phyloP scores from a whole-genome alignment of 2,113 vertebrate genomes.

The Dissostichus mawsoni region DNA sequence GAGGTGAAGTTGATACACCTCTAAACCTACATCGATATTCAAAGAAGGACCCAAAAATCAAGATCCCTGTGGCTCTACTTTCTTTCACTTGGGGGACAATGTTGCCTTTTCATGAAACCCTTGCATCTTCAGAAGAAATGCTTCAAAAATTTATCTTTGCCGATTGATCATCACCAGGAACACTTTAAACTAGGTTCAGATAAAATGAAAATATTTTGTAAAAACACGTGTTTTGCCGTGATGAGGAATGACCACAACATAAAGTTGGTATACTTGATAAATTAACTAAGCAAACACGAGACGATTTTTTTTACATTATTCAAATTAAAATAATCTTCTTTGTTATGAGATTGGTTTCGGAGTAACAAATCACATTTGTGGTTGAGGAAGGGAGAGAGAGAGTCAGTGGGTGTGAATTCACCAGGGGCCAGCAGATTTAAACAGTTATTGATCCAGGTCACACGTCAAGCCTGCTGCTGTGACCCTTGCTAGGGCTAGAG shows the following conservation, averaged over 20 bases:
- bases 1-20: conserved; percentile 73
- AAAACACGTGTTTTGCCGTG: neutral
- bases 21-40: conserved; percentile 67
- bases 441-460: conserved; percentile 87
- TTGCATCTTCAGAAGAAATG: neutral
- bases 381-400: conserved; percentile 24
- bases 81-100: neutral
- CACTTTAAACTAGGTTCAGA: neutral
- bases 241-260: neutral
- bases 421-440: conserved; percentile 79
- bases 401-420: conserved; percentile 73
- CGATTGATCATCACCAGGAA: no score
- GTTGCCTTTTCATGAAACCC: neutral
- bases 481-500: conserved; percentile 71
- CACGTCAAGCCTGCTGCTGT: conserved; percentile 77
- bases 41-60: conserved; percentile 35
- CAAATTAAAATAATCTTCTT: no score
- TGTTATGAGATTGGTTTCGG: conserved; percentile 5
- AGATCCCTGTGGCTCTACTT: conserved; percentile 1
- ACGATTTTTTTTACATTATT: neutral
- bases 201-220: neutral
- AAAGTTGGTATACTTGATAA: neutral
- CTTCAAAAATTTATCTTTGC: neutral
- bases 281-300: neutral
- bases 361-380: conserved; percentile 26